These are phyloP conservation scores for Pachyrhynchus sulphureomaculatus DNA, from an alignment of 1,140 invertebrate species.

Conservation along the genomic window DNA sequence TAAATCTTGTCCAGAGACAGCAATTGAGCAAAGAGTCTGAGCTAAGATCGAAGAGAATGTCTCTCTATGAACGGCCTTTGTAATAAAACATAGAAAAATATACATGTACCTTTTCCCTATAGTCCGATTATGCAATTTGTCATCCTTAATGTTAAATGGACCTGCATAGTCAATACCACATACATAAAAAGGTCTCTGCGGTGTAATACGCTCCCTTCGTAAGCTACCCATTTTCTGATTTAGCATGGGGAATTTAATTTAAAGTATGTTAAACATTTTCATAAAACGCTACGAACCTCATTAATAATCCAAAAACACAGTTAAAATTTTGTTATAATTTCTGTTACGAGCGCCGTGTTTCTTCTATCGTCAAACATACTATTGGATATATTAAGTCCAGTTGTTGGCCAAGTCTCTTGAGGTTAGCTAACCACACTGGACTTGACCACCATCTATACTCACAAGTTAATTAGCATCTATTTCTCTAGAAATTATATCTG, in stretches of 20 bases:
- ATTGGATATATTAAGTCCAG: too few species aligned
- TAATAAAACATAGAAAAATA: constrained; percentile 48
- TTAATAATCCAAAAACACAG: too few species aligned
- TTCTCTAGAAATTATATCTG: too few species aligned
- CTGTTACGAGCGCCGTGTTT: too few species aligned
- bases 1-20: constrained; percentile 39
- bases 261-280: constrained; percentile 30
- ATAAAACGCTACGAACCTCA: constrained; percentile 32
- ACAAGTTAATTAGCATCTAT: too few species aligned
- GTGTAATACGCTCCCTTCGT: constrained; percentile 37
- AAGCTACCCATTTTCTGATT: constrained; percentile 46
- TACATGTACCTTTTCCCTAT: constrained; percentile 44
- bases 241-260: neutral
- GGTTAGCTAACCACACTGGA: too few species aligned
- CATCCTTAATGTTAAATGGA: constrained; percentile 40
- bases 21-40: constrained; percentile 38
- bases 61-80: constrained; percentile 49
- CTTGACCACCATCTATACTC: too few species aligned
- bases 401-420: too few species aligned
- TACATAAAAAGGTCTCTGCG: constrained; percentile 41
- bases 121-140: constrained; percentile 12
- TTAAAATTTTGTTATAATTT: too few species aligned
- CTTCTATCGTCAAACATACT: too few species aligned
- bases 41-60: constrained; percentile 41
- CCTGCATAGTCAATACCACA: constrained; percentile 45